phyloP scores from a whole-genome alignment of 2,113 vertebrate genomes.

The Chloropsis cyanopogon region DNA sequence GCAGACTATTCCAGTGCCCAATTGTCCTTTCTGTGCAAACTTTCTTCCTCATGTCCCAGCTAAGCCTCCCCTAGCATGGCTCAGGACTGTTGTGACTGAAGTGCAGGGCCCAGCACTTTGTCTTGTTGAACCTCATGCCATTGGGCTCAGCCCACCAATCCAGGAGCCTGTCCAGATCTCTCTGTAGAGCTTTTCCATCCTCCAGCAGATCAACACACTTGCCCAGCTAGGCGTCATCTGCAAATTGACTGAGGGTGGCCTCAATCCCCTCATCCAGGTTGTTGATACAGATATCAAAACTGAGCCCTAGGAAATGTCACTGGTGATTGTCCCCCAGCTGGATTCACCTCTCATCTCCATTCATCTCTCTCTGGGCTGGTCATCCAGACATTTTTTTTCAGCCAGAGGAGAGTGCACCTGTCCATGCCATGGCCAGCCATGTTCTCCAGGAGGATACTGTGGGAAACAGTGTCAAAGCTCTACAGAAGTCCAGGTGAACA shows the following conservation, averaged over 20 bases:
- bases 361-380: background rate
- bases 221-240: background rate
- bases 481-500: background rate
- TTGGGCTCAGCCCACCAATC: background rate
- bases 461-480: background rate
- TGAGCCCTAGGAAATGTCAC: background rate
- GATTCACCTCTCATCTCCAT: background rate
- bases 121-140: background rate
- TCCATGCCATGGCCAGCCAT: background rate
- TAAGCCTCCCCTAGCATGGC: background rate
- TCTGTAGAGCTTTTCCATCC: background rate
- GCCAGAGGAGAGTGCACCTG: background rate
- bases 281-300: background rate
- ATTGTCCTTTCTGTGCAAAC: background rate
- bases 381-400: background rate
- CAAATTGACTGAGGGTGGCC: background rate
- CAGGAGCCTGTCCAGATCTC: background rate
- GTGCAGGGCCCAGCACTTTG: accelerated
- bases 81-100: background rate
- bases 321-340: no score
- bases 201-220: background rate
- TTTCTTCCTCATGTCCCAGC: background rate
- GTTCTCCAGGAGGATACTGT: background rate
- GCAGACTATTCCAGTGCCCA: background rate
- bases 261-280: background rate